Evolutionary conservation across 1,140 invertebrate species (phyloP).

Genomic region (Phymastichus coffea): DNA sequence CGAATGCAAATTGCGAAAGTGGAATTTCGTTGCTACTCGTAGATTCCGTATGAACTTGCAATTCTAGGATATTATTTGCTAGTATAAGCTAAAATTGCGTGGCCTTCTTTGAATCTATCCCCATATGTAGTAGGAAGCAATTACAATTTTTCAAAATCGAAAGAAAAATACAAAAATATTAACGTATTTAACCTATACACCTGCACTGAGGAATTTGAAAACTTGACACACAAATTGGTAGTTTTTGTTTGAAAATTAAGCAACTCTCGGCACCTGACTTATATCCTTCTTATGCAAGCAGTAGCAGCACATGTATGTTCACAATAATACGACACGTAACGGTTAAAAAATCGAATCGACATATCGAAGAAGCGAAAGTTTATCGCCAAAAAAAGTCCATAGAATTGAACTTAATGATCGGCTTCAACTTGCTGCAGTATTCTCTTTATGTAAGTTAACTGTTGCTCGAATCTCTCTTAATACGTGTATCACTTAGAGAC

Average conservation of each 20-base stretch:
- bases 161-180: no score
- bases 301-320: no score
- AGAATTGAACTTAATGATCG: slow-evolving; percentile 11
- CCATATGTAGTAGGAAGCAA: no score
- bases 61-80: no score
- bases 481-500: no score
- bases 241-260: slow-evolving; percentile 13
- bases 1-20: slow-evolving; percentile 31
- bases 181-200: no score
- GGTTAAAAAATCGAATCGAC: slow-evolving; percentile 24
- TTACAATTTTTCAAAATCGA: no score
- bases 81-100: no score
- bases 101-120: no score
- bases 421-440: background rate
- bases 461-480: no score
- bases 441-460: slow-evolving; percentile 10
- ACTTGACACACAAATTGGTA: slow-evolving; percentile 2
- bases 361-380: background rate
- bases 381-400: background rate
- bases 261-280: slow-evolving; percentile 11
- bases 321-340: slow-evolving; percentile 11
- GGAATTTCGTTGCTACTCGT: slow-evolving; percentile 16
- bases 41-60: slow-evolving; percentile 1
- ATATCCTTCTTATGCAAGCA: slow-evolving; percentile 12
- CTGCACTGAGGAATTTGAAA: slow-evolving; percentile 6